Conservation (phyloP, 2,888 invertebrate genomes). For the Alsophila aescularia region DNA sequence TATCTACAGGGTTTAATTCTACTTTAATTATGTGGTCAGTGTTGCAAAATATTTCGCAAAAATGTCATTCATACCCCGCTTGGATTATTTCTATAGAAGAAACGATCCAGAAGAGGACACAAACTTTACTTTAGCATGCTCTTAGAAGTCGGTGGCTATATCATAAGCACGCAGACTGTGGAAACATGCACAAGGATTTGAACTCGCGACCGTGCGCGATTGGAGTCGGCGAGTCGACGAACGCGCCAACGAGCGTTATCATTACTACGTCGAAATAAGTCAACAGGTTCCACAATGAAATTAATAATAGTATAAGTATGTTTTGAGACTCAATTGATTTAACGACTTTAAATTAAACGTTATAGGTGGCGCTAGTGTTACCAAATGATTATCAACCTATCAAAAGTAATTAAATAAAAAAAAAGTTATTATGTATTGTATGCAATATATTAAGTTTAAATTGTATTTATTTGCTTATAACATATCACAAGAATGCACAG, state of each 20-base stretch:
- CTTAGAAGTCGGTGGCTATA: constrained; percentile 44
- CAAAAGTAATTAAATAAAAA: too few species aligned
- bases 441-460: too few species aligned
- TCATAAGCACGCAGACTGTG: constrained; percentile 38
- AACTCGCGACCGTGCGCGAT: constrained; percentile 27
- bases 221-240: constrained; percentile 12
- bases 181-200: constrained; percentile 42
- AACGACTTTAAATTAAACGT: neutral
- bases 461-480: too few species aligned
- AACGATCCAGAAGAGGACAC: constrained; percentile 26
- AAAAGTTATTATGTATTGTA: too few species aligned
- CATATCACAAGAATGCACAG: too few species aligned
- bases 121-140: constrained; percentile 40
- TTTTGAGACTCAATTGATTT: neutral
- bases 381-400: neutral
- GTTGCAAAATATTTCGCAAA: neutral
- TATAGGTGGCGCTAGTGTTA: constrained; percentile 9
- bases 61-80: constrained; percentile 35
- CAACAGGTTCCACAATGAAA: neutral
- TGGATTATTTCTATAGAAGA: constrained; percentile 31
- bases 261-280: constrained; percentile 4
- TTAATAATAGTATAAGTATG: neutral
- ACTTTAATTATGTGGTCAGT: neutral
- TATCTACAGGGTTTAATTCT: too few species aligned
- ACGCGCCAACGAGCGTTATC: constrained; percentile 32